Conservation (phyloP, 2,888 invertebrate species). For the Hedya salicella region DNA sequence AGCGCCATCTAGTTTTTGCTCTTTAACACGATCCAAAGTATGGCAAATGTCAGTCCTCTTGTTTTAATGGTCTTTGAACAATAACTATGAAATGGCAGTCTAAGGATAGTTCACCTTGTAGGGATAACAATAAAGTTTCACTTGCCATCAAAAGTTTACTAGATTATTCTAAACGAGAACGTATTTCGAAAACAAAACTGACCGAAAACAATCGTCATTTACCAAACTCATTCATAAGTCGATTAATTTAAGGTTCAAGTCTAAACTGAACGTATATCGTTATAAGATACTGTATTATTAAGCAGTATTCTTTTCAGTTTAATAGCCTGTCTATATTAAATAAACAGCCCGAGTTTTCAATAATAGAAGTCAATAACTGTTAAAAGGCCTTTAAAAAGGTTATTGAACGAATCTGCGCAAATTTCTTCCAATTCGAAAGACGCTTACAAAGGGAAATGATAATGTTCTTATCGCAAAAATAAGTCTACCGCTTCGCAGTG, state of each 20-base stretch:
- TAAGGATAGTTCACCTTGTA: neutral
- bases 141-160: neutral
- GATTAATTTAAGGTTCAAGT: neutral
- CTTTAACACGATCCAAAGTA: too few relatives aligned
- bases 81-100: too few relatives aligned
- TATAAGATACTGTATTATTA: neutral
- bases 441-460: too few relatives aligned
- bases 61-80: too few relatives aligned
- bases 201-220: neutral
- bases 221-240: neutral
- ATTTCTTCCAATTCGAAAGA: neutral
- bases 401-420: neutral
- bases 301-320: neutral
- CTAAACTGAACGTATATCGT: neutral
- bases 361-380: neutral
- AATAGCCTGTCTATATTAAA: slow-evolving; percentile 10
- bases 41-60: too few relatives aligned
- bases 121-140: neutral
- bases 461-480: too few relatives aligned
- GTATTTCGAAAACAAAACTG: neutral
- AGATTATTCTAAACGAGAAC: neutral
- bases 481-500: too few relatives aligned
- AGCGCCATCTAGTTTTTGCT: too few relatives aligned
- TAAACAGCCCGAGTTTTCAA: neutral
- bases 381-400: slow-evolving; percentile 5